Base-by-base conservation (phyloP, 2,113 vertebrate species). In the Megaptera novaeangliae region DNA sequence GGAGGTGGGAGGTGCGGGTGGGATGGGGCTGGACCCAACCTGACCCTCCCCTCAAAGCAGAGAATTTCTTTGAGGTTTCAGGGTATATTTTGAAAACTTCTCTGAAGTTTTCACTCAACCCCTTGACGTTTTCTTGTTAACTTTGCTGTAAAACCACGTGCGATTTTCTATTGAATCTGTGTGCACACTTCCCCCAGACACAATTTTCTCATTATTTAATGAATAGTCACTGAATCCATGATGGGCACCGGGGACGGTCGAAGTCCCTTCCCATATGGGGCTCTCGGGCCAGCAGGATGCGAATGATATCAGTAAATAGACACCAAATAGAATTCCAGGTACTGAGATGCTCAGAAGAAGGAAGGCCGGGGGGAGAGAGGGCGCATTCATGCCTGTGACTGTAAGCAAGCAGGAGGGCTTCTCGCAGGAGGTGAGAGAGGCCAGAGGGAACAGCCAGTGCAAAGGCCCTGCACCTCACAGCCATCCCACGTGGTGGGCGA, bases 401-500 rank as follows among this genome's bases (percentile, higher is more conserved):
- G 31, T 0, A 49, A 61, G 17, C 57, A 41, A 17, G 55, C 63
- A 11, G 63, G 27, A 61, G 6, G 71, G 55, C 52, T 34, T 46
- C 20, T 46, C 71, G 31, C 27, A 49, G 34, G 31, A 52, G 44
- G 29, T 9, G 49, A 41, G 41, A 41, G 68, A 49, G 39, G 15
- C 27, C 29, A 5, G 3, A 0, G 44, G 36, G 55, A 27, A 34
- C 23, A 23, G 55, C 74, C 52, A 36, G 23, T 8, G 44, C 81
- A 44, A 69, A 88, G 75, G 52, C 68, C 59, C 75, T 15, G 49
- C 2, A 6, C 31, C 34, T 55, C 27, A 9, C n/a, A 27, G 36
- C 31, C 34, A 4, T 64, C 31, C 69, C 2, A 7, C 0, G 6
- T 18, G 36, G 34, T 0, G n/a, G 49, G 25, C 0, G 0, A 18